Conservation (phyloP, 2,113 vertebrate genomes). For the Saguinus imperator region DNA sequence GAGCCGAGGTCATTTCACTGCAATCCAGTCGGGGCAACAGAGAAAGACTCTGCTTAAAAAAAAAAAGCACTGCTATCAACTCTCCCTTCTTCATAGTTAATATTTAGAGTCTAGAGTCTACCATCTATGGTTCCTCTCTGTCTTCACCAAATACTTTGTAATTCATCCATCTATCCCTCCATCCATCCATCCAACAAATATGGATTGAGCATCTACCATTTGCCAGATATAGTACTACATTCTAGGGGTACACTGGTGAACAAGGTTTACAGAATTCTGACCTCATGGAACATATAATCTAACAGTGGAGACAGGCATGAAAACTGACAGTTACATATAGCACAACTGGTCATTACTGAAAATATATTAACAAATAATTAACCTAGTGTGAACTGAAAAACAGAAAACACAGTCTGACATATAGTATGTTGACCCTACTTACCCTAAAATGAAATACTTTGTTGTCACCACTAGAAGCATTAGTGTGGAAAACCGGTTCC, state of each 20-base stretch:
- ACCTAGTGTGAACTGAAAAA: neutral
- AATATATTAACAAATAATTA: neutral
- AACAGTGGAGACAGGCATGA: neutral
- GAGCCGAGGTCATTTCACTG: no score
- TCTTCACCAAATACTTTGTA: neutral
- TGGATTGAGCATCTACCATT: neutral
- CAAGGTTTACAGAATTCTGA: neutral
- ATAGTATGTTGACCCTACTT: neutral
- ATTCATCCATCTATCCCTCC: neutral
- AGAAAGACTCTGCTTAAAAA: no score
- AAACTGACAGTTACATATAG: neutral
- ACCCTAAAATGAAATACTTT: neutral
- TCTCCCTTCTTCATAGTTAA: neutral
- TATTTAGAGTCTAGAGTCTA: neutral
- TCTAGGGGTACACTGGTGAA: no score
- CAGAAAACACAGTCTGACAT: neutral
- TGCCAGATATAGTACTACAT: neutral
- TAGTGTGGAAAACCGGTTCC: no score
- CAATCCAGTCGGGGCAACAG: no score
- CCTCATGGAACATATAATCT: neutral
- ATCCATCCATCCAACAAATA: neutral
- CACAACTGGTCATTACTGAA: neutral
- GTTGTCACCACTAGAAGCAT: neutral
- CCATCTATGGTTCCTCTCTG: neutral
- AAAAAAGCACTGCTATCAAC: no score